A percentile compares a stretch with the other conserved stretches of the same genome.
phyloP scores from a whole-genome alignment of 2,113 vertebrate species.

The Illadopsis cleaveri region DNA sequence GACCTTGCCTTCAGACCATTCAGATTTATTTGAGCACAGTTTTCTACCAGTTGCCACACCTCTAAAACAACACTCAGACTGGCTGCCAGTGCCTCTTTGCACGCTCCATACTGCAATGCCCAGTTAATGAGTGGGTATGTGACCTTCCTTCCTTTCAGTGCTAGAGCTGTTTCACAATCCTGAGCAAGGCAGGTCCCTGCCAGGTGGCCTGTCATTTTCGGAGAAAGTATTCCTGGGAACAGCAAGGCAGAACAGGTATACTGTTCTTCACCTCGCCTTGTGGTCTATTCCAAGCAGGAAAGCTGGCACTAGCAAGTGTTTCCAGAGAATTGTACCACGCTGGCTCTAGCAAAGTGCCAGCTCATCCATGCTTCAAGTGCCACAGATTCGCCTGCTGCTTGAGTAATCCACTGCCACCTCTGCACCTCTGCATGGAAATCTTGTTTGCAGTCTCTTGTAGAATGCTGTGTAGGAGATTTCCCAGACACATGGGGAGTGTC shows the following conservation, averaged over 20 bases:
- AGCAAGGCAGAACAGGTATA: neutral
- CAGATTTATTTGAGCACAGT: neutral
- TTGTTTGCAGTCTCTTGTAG: neutral
- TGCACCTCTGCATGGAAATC: neutral
- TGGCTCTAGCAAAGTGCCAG: neutral
- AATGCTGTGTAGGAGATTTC: neutral
- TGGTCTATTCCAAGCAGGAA: neutral
- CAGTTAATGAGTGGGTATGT: neutral
- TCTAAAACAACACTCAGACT: neutral
- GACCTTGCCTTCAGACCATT: neutral
- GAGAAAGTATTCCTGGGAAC: constrained; percentile 53
- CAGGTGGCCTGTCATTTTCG: neutral
- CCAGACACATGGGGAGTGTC: neutral
- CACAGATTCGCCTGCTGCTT: neutral
- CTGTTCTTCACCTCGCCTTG: neutral
- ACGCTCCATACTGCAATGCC: neutral
- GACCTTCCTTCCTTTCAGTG: neutral
- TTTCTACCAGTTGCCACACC: neutral
- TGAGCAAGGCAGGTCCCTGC: neutral
- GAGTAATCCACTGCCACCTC: neutral
- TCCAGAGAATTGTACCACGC: neutral
- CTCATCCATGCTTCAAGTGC: neutral
- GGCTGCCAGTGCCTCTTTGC: neutral
- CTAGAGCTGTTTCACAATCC: constrained; percentile 31
- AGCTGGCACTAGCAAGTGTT: neutral